Base-by-base conservation (phyloP, 2,113 vertebrate genomes). In the Cygnus buccinator region DNA sequence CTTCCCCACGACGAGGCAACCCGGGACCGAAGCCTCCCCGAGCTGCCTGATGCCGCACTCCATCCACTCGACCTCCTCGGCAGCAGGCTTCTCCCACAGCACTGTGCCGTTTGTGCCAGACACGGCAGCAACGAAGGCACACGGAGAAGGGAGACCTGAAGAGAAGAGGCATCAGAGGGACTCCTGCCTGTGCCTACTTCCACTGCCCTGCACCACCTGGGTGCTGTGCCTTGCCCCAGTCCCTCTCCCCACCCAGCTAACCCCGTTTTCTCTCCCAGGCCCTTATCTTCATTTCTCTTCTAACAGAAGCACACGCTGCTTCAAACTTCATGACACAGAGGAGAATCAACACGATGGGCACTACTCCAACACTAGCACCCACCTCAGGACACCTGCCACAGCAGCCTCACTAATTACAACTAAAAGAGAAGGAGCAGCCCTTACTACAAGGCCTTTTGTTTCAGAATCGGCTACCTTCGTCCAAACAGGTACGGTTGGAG, bases 71-170 rank as follows among this genome's bases (percentile, higher is more conserved):
- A 98, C 66, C 1, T 99, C 98, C 31, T 98, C 95, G 2, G 95
- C 96, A 52, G 98, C 95, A 1, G 98, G 98, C 48, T 43, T 93
- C 85, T 98, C 97, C 99, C 99, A 99, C 21, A 99, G 97, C 0
- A 71, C 76, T 7, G 91, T 89, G 70, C 99, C 99, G 0, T 98
- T 97, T 3, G 98, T 99, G 70, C 99, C 99, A 0, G 98, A 99
- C 83, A 98, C 97, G 0, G 98, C 99, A 5, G 97, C 44, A 17
- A 99, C 0, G 28, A 99, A 98, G 92, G 98, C 84, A 72, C 99
- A 99, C 0, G 99, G 98, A 6, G 98, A 95, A 3, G 97, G 84
- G 57, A 99, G 97, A 83, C 98, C 99, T 99, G 97, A 4, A 76
- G 62, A 87, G 62, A 73, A 46, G 21, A 95, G 44, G 52, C 1